Evolutionary conservation across 2,113 vertebrate genomes (phyloP).

Genomic region (Burhinus oedicnemus): DNA sequence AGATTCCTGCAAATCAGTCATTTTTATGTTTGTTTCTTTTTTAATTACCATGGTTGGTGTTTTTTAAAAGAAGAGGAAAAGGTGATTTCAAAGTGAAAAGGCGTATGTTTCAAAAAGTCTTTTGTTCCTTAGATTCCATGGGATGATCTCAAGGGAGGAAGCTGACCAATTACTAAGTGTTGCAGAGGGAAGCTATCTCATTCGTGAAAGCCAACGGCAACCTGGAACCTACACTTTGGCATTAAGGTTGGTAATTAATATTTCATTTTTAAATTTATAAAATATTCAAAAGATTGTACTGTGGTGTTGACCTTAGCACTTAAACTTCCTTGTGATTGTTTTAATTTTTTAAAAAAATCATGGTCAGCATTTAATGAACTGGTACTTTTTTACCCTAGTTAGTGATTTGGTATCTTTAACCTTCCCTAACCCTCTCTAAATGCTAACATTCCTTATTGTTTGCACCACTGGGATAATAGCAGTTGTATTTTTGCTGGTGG

Average conservation of each 20-base stretch:
- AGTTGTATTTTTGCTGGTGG: background rate
- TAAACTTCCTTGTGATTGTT: background rate
- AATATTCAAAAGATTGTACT: conserved; percentile 49
- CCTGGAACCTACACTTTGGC: conserved; percentile 97
- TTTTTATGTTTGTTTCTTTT: background rate
- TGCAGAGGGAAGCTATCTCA: conserved; percentile 98
- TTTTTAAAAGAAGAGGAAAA: background rate
- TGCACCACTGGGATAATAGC: background rate
- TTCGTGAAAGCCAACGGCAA: conserved; percentile 97
- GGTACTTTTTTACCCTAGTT: conserved; percentile 47
- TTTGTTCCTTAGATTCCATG: conserved; percentile 88
- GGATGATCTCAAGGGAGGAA: conserved; percentile 97
- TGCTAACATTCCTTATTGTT: background rate
- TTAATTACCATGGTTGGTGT: background rate
- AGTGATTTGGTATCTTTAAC: conserved; percentile 52
- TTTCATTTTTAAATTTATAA: conserved; percentile 31
- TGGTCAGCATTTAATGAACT: conserved; percentile 55
- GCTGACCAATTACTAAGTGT: conserved; percentile 92
- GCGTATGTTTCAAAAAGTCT: background rate
- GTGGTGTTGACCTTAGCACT: background rate
- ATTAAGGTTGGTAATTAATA: conserved; percentile 86
- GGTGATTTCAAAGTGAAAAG: background rate
- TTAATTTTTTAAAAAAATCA: background rate
- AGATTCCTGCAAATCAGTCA: background rate
- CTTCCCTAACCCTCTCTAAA: conserved; percentile 5